phyloP scores from a whole-genome alignment of 2,113 vertebrate species.

The Heterotilapia buettikoferi region DNA sequence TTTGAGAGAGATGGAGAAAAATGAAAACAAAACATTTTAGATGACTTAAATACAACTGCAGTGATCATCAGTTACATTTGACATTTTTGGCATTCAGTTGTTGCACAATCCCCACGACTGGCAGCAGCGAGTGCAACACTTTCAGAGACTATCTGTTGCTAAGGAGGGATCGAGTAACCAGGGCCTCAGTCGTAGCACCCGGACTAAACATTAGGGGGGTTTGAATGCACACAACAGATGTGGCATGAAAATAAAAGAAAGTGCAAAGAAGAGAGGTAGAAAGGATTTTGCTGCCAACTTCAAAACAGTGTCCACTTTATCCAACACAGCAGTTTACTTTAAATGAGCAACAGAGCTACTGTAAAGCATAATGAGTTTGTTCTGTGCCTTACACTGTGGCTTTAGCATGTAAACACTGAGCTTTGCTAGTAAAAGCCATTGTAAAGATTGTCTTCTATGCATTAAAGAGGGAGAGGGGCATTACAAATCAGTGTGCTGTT shows the following conservation, averaged over 20 bases:
- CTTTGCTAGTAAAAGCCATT: conserved; percentile 13
- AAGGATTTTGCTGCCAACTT: not conserved
- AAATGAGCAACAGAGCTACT: not conserved
- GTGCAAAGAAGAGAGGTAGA: conserved; percentile 54
- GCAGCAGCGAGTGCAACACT: not conserved
- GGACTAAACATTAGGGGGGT: not conserved
- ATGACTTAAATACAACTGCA: not conserved
- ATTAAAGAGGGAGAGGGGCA: not conserved
- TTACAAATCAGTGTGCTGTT: conserved; percentile 70
- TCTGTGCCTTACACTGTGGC: conserved; percentile 7
- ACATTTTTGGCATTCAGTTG: not conserved
- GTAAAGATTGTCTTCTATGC: conserved; percentile 62
- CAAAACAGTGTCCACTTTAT: not conserved
- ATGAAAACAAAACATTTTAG: not conserved
- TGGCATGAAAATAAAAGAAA: not conserved
- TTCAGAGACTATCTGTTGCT: not conserved
- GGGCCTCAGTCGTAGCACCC: not conserved
- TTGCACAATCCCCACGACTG: not conserved
- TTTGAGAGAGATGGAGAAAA: not conserved
- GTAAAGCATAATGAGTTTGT: not conserved
- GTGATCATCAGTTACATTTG: not conserved
- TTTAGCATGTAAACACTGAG: conserved; percentile 38
- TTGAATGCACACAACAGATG: not conserved
- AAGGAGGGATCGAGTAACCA: not conserved
- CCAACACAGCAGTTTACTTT: not conserved